A percentile compares a stretch with the other conserved stretches of the same genome.
phyloP scores from a whole-genome alignment of 2,888 invertebrate species.

The Melanophora roralis region DNA sequence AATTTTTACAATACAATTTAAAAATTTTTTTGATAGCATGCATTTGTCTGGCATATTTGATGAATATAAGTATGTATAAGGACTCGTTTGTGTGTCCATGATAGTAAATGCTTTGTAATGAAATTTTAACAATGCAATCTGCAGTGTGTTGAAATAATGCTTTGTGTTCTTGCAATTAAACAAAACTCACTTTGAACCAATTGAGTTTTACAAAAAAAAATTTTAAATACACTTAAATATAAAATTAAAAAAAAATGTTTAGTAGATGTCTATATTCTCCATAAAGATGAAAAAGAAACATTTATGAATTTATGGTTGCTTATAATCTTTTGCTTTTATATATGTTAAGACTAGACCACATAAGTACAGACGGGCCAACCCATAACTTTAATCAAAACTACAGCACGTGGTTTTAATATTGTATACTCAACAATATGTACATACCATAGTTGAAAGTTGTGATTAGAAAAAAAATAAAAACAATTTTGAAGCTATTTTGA shows the following conservation, averaged over 20 bases:
- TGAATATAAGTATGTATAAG: background rate
- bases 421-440: too few species aligned
- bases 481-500: too few species aligned
- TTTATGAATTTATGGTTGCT: too few species aligned
- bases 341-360: background rate
- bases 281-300: too few species aligned
- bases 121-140: constrained; percentile 40
- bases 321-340: too few species aligned
- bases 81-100: background rate
- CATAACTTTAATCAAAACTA: background rate
- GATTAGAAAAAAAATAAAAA: too few species aligned
- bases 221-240: too few species aligned
- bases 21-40: background rate
- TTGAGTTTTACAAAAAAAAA: constrained; percentile 27
- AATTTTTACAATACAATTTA: too few species aligned
- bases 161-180: constrained; percentile 35
- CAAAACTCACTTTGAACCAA: constrained; percentile 41
- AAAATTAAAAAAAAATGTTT: too few species aligned
- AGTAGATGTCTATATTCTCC: too few species aligned
- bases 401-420: too few species aligned
- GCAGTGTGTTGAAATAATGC: constrained; percentile 27
- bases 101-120: background rate
- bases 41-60: background rate
- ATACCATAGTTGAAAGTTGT: too few species aligned
- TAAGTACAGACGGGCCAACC: background rate